A percentile compares a stretch with the other conserved stretches of the same genome.
phyloP scores from a whole-genome alignment of 2,888 invertebrate genomes.

The Drosophila pseudotalamancana region DNA sequence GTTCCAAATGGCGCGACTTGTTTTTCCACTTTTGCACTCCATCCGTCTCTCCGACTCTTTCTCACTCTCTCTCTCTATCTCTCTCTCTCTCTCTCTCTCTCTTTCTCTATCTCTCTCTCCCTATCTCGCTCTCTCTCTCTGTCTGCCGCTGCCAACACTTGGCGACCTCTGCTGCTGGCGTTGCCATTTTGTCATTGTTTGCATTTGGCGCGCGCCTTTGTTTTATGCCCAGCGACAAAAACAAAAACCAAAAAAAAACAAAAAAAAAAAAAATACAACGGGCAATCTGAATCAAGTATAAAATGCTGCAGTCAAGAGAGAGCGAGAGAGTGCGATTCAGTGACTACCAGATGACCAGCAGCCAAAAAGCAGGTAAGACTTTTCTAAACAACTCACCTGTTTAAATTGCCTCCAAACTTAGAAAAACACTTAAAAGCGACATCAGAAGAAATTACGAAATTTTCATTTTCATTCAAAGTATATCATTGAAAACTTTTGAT shows the following conservation, averaged over 20 bases:
- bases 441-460: too few relatives aligned
- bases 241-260: too few relatives aligned
- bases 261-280: too few relatives aligned
- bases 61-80: neutral
- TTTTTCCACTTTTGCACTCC: conserved; percentile 68
- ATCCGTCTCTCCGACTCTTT: conserved; percentile 36
- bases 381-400: neutral
- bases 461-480: too few relatives aligned
- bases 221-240: conserved; percentile 44
- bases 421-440: too few relatives aligned
- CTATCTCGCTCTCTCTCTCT: neutral
- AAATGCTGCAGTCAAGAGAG: conserved; percentile 11
- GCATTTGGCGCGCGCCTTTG: conserved; percentile 74
- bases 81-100: conserved; percentile 26
- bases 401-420: too few relatives aligned
- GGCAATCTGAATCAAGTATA: conserved; percentile 39
- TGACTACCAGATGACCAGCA: conserved; percentile 34
- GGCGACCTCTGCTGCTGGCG: conserved; percentile 65
- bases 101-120: neutral
- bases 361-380: neutral
- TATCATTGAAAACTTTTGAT: too few relatives aligned
- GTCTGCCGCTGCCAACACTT: conserved; percentile 52
- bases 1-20: conserved; percentile 61
- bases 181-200: conserved; percentile 76
- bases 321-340: neutral